Evolutionary conservation across 2,113 vertebrate species (phyloP), one percentile per base, ranked within the genome.

Genomic region (Chitala chitala): DNA sequence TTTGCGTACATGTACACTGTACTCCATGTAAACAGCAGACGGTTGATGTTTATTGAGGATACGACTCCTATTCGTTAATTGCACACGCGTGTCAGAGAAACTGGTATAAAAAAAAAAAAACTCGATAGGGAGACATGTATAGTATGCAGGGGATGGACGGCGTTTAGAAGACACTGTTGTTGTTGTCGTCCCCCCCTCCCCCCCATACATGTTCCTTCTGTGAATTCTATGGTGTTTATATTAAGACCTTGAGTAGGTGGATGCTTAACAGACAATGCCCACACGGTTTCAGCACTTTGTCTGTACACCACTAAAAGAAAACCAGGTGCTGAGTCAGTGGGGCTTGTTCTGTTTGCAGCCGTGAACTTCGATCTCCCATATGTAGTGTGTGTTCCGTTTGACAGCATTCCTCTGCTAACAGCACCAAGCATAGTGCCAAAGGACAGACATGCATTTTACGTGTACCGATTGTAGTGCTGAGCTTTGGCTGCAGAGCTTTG

Each of bases 341-440:
- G 10, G 29, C 22, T 8, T 33, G n/a, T 59, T 46, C 20, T 68
- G 3, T 56, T 75, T 38, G 50, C 24, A 31, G 42, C 12, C 22
- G 29, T 15, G 5, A 17, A 33, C 72, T 72, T 59, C 61, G 71
- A 72, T 61, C 71, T 33, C 38, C 40, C 54, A 33, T 10, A 26
- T 44, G 24, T 38, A 15, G 58, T n/a, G 31, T 24, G 54, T 58
- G 26, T n/a, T n/a, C n/a, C n/a, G n/a, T n/a, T n/a, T n/a, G n/a
- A n/a, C n/a, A n/a, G n/a, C n/a, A n/a, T n/a, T n/a, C n/a, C n/a
- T n/a, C n/a, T n/a, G n/a, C n/a, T n/a, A n/a, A n/a, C n/a, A n/a
- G n/a, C n/a, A n/a, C n/a, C n/a, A n/a, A n/a, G n/a, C n/a, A n/a
- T n/a, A n/a, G n/a, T n/a, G n/a, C n/a, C n/a, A n/a, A n/a, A n/a